Percentiles rank a stretch among this genome's conserved stretches.
These are phyloP conservation scores for Enteromius viviparus DNA, from an alignment of 2,797 vertebrate species.

Conservation along the genomic window DNA sequence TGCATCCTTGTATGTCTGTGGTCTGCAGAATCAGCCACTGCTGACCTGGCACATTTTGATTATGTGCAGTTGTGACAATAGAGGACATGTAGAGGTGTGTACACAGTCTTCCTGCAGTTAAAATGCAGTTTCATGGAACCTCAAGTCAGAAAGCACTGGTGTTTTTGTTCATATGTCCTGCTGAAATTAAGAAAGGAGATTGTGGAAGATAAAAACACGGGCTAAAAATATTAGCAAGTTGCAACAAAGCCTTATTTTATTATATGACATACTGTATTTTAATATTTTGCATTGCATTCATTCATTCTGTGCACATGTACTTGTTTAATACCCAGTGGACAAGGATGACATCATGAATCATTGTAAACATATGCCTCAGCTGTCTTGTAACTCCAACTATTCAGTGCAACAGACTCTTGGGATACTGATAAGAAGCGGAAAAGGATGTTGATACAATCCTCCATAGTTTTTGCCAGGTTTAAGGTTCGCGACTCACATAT, in stretches of 20 bases:
- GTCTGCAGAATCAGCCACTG: constrained; percentile 45
- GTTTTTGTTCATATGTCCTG: neutral
- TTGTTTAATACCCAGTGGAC: neutral
- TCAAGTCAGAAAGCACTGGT: neutral
- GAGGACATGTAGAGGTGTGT: constrained; percentile 27
- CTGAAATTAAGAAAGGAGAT: neutral
- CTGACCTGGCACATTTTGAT: constrained; percentile 58
- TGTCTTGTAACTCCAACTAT: neutral
- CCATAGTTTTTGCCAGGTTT: neutral
- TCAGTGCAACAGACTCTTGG: constrained; percentile 10
- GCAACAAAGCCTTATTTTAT: neutral
- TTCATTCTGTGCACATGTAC: neutral
- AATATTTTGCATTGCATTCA: neutral
- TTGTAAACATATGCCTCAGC: neutral
- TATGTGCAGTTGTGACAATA: constrained; percentile 36
- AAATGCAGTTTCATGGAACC: constrained; percentile 6
- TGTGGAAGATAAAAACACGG: neutral
- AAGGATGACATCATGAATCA: constrained; percentile 27
- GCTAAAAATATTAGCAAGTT: neutral
- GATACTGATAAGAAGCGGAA: constrained; percentile 30
- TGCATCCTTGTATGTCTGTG: constrained; percentile 55
- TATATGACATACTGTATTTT: neutral
- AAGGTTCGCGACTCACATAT: neutral
- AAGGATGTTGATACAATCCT: neutral
- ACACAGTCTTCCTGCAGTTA: constrained; percentile 6